phyloP scores from a whole-genome alignment of 2,797 vertebrate species.

The Leucoraja ocellata region DNA sequence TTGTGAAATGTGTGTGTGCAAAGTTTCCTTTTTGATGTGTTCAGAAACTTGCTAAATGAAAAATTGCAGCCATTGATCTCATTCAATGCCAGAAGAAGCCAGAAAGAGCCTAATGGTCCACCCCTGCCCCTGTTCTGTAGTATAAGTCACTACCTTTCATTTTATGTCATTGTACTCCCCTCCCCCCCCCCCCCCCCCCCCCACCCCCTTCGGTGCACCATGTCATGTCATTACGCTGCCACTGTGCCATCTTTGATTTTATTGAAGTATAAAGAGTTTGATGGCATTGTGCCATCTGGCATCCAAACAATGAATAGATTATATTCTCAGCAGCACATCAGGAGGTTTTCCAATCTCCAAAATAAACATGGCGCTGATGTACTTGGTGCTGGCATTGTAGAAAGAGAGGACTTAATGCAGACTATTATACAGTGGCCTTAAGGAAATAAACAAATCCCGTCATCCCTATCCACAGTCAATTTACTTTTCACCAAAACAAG shows the following conservation, averaged over 20 bases:
- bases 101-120: background rate
- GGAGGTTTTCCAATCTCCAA: slow-evolving; percentile 17
- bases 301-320: slow-evolving; percentile 30
- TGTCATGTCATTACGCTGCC: background rate
- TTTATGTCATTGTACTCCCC: background rate
- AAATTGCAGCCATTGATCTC: background rate
- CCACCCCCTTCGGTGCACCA: background rate
- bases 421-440: background rate
- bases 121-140: background rate
- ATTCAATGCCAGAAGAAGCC: background rate
- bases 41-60: background rate
- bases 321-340: slow-evolving; percentile 16
- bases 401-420: slow-evolving; percentile 3
- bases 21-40: background rate
- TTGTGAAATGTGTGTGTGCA: background rate
- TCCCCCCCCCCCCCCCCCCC: too few species aligned
- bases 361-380: background rate
- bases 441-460: background rate
- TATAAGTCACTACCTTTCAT: background rate
- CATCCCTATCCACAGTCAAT: background rate
- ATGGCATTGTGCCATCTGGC: slow-evolving; percentile 20
- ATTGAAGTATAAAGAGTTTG: background rate
- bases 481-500: background rate
- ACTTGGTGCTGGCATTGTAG: background rate
- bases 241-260: background rate